Percentiles rank a stretch among this genome's conserved stretches.
These are phyloP conservation scores for Dolichopus griseipennis DNA, from an alignment of 2,888 invertebrate species.

Conservation along the genomic window DNA sequence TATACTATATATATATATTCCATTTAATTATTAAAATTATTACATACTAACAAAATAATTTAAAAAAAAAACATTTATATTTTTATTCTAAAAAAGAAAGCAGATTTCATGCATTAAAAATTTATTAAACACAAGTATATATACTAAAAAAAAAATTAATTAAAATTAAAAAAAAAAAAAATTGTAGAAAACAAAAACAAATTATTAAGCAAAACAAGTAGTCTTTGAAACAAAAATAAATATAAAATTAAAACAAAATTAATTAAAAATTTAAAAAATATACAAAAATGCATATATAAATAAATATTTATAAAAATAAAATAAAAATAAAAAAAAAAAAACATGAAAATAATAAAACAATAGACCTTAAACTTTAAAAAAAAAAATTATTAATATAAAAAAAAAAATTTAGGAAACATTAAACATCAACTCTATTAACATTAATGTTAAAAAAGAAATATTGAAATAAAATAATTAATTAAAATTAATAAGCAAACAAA, in stretches of 20 bases:
- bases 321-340: neutral
- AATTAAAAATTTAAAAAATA: neutral
- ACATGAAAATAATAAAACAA: too few species aligned
- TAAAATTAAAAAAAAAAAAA: neutral
- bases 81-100: neutral
- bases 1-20: too few species aligned
- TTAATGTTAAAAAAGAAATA: neutral
- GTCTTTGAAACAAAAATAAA: neutral
- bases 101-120: neutral
- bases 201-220: neutral
- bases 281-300: neutral
- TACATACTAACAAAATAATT: too few species aligned
- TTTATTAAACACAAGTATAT: neutral
- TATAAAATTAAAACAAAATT: neutral
- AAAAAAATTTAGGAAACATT: neutral
- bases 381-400: too few species aligned
- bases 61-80: too few species aligned
- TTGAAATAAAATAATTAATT: neutral
- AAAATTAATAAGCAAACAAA: neutral
- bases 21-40: too few species aligned
- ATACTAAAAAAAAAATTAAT: neutral
- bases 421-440: conserved; percentile 1
- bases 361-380: neutral
- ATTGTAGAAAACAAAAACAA: neutral
- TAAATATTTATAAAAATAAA: neutral